A percentile compares a stretch with the other conserved stretches of the same genome.
These are phyloP conservation scores for Mesorhabditis spiculigera DNA, from an alignment of 2,888 invertebrate species.

Conservation along the genomic window DNA sequence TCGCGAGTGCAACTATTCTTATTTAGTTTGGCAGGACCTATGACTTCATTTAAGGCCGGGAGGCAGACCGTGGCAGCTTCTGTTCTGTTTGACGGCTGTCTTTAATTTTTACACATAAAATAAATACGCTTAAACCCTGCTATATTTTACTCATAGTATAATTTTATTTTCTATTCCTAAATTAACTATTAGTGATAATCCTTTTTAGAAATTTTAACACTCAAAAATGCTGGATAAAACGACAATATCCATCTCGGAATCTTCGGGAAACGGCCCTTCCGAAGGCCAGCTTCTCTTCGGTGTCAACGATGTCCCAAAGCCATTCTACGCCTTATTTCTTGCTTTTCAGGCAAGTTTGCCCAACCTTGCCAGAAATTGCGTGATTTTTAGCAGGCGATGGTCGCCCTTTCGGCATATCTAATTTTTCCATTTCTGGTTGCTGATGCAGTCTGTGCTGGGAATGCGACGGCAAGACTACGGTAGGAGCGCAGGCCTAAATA, in stretches of 20 bases:
- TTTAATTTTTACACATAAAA: too few relatives aligned
- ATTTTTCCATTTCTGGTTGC: conserved; percentile 3
- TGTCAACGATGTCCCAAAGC: conserved; percentile 5
- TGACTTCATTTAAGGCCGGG: too few relatives aligned
- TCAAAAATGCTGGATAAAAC: neutral
- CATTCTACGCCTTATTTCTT: neutral
- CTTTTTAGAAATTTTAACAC: too few relatives aligned
- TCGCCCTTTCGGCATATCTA: neutral
- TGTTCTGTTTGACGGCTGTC: too few relatives aligned
- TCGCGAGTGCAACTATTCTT: too few relatives aligned
- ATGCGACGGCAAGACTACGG: neutral
- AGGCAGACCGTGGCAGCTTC: too few relatives aligned
- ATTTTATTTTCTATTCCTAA: too few relatives aligned
- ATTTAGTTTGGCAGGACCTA: too few relatives aligned
- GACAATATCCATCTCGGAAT: neutral
- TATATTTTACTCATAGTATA: too few relatives aligned
- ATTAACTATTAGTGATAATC: too few relatives aligned
- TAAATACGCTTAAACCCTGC: too few relatives aligned
- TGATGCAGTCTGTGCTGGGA: neutral
- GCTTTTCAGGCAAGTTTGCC: neutral
- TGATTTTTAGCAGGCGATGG: conserved; percentile 5
- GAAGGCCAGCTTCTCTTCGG: neutral
- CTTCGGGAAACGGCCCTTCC: neutral
- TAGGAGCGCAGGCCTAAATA: neutral
- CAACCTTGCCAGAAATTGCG: too few relatives aligned